phyloP scores from a whole-genome alignment of 2,888 invertebrate genomes.

The Pammene fasciana region DNA sequence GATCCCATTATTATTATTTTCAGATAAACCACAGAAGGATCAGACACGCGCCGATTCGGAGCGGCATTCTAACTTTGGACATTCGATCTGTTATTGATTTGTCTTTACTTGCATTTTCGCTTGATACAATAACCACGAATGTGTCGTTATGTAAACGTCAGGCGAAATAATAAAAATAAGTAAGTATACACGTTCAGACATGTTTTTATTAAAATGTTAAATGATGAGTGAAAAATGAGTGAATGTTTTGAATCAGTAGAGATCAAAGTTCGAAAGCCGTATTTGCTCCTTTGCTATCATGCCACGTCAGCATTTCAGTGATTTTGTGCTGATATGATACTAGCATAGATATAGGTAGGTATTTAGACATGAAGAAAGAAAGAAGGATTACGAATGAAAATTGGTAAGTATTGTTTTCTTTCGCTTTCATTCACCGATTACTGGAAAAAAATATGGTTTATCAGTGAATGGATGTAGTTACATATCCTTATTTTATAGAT shows the following conservation, averaged over 20 bases:
- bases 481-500: too few relatives aligned
- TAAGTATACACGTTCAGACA: too few relatives aligned
- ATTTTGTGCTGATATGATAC: constrained; percentile 1
- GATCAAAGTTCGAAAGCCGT: background rate
- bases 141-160: too few relatives aligned
- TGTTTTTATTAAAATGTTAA: too few relatives aligned
- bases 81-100: background rate
- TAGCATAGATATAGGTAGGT: background rate
- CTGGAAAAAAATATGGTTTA: too few relatives aligned
- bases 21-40: too few relatives aligned
- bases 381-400: background rate
- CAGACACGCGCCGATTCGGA: constrained; percentile 19
- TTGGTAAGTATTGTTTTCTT: background rate
- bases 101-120: background rate
- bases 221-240: too few relatives aligned
- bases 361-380: background rate
- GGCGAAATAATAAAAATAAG: too few relatives aligned
- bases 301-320: constrained; percentile 25
- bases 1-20: too few relatives aligned
- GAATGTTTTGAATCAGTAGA: too few relatives aligned
- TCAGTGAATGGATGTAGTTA: too few relatives aligned
- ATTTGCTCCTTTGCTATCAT: constrained; percentile 18
- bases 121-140: too few relatives aligned
- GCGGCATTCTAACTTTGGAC: background rate
- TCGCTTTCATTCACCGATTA: background rate